Base-by-base conservation (phyloP, 2,888 invertebrate species). In the Scaeva pyrastri region DNA sequence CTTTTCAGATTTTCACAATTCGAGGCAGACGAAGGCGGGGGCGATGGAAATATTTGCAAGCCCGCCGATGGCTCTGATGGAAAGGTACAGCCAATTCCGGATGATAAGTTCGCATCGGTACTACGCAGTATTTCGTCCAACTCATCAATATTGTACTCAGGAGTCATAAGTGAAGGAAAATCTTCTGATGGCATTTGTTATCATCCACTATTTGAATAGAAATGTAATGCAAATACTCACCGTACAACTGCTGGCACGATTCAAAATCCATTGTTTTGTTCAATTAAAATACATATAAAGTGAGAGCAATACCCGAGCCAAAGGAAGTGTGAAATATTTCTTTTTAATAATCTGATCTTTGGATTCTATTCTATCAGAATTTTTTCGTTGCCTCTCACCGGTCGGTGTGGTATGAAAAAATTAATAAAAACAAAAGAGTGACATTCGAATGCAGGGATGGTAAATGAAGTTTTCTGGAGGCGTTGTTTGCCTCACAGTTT, bases 101-200 rank as follows among this genome's bases (percentile, higher is more conserved):
- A 88, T 41, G 58, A 64, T 36, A 91, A 88, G 19, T 90, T 89
- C 0, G 90, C 89, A 68, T 90, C 90, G 11, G 91, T 90, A 16
- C 90, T 89, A 48, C 90, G 89, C 68, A 91, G 88, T 68, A 91
- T 91, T 43, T 91, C 91, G 39, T 91, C 90, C 66, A 91, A 88
- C 81, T 90, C 90, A 85, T 90, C 89, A 2, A 91, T 88, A 48
- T 89, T 89, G 72, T 90, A 90, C 52, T 90, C 90, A 43, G 88
- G 89, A 0, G 90, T 88, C 55, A 89, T 88, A 55, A 90, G 89
- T 71, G 87, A 79, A 10, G 78, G 55, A 14, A 79, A 83, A 23
- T 79, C 74, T 10, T 87, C 79, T 87, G 14, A n/a, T 41, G n/a
- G 6, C 16, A 1, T 2, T 41, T 43, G 0, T n/a, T n/a, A 43